Evolutionary conservation across 2,888 invertebrate genomes (phyloP).

Genomic region (Capitulum mitella): DNA sequence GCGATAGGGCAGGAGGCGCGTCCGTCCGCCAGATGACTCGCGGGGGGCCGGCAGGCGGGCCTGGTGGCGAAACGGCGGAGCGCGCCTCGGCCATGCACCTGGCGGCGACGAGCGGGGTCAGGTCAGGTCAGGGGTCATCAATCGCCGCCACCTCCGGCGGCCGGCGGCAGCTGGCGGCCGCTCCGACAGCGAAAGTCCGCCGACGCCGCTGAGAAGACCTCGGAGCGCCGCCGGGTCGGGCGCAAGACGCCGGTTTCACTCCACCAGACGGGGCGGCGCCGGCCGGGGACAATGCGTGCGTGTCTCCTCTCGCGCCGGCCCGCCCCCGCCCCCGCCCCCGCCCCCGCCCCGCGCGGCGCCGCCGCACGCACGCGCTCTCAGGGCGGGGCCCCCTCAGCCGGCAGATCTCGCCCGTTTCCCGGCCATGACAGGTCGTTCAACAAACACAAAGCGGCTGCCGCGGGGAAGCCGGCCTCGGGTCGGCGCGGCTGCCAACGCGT

Average conservation of each 20-base stretch:
- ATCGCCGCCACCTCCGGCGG: not conserved
- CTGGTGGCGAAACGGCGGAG: not conserved
- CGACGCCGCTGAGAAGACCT: no score
- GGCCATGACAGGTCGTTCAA: not conserved
- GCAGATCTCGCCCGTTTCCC: not conserved
- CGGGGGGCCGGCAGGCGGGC: not conserved
- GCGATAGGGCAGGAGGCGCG: not conserved
- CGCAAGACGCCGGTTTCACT: no score
- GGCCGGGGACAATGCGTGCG: not conserved
- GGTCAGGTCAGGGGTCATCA: not conserved
- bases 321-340: not conserved
- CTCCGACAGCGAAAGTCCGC: no score
- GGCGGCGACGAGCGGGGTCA: no score
- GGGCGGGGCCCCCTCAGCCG: not conserved
- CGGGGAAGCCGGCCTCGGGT: not conserved
- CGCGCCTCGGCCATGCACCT: no score
- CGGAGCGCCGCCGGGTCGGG: no score
- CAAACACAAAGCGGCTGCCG: not conserved
- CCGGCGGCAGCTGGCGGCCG: not conserved
- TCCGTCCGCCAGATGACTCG: not conserved
- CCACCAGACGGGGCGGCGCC: not conserved
- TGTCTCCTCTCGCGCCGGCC: not conserved
- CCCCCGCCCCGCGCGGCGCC: not conserved
- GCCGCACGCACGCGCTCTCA: not conserved
- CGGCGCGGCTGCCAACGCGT: not conserved